Base-by-base conservation (phyloP, 2,888 invertebrate species). In the Resseliella maxima region DNA sequence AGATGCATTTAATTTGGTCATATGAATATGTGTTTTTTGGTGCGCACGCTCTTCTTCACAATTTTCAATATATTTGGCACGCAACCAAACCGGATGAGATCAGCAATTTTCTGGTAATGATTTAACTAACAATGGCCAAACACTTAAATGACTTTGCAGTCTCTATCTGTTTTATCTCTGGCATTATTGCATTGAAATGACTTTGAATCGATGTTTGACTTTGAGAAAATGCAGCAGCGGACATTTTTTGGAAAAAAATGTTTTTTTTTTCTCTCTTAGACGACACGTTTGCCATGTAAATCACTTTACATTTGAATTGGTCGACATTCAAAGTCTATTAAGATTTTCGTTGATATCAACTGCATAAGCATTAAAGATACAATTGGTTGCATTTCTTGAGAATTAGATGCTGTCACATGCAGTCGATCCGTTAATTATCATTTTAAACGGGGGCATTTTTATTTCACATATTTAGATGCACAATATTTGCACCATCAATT, bases 161-260 rank as follows among this genome's bases (percentile, higher is more conserved):
- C 3, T 12, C 31, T n/a, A n/a, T n/a, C n/a, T n/a, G n/a, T n/a
- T n/a, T n/a, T 15, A 50, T 18, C 46, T 18, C 15, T 18, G 18
- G 46, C 18, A 5, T 12, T 8, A 81, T 81, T 83, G 38, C 83
- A 83, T 38, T 83, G 1, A 83, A 83, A 83, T 83, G 83, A 83
- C 83, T 83, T 83, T 83, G 83, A 38, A 83, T 83, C 38, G 38
- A 59, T n/a, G 18, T 38, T 83, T 83, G 83, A 83, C 83, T 83
- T 83, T 83, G 83, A 83, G 38, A 83, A 83, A 72, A 72, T 72
- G 72, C 72, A 72, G 15, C 72, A 31, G 31, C 72, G 72, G 72
- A 72, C 72, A 31, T 12, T n/a, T n/a, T n/a, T 15, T 35, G 59
- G 10, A n/a, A n/a, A 50, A n/a, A n/a, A n/a, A n/a, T n/a, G n/a